A percentile compares a stretch with the other conserved stretches of the same genome.
Evolutionary conservation across 2,797 vertebrate species (phyloP).

Genomic region (Pseudochirops corinnae): DNA sequence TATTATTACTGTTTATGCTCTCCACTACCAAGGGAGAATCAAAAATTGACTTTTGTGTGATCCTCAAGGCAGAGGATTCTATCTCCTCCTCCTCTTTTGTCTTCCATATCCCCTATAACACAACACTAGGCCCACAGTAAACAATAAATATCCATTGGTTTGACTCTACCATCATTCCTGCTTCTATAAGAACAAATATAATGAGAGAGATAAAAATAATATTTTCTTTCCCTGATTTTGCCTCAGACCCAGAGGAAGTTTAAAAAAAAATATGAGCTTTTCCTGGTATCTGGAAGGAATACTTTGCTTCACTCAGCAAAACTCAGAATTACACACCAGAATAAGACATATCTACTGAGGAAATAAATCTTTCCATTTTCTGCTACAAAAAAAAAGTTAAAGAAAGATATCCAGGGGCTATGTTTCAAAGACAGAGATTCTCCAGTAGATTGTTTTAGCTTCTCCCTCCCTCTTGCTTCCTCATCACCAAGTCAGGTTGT

Average conservation of each 20-base stretch:
- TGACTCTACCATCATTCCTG: neutral
- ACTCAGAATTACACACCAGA: neutral
- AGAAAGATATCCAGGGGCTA: neutral
- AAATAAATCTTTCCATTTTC: neutral
- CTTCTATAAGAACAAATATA: neutral
- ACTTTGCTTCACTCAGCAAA: conserved; percentile 1
- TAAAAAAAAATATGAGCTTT: conserved; percentile 5
- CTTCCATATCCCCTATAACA: neutral
- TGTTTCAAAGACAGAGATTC: neutral
- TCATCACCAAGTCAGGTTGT: neutral
- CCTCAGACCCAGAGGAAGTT: conserved; percentile 4
- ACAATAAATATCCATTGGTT: neutral
- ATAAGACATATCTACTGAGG: neutral
- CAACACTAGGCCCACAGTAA: neutral
- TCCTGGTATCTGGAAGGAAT: conserved; percentile 27
- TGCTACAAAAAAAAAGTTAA: neutral
- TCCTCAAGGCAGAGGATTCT: neutral
- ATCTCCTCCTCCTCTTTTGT: neutral
- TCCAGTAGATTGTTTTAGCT: neutral
- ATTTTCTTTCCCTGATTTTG: neutral
- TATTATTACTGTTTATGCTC: neutral
- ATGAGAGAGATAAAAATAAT: neutral
- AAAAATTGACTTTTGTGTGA: neutral
- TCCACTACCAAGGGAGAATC: neutral
- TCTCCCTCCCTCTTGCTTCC: neutral